Evolutionary conservation across 2,888 invertebrate genomes (phyloP).

Genomic region (Rhingia campestris): DNA sequence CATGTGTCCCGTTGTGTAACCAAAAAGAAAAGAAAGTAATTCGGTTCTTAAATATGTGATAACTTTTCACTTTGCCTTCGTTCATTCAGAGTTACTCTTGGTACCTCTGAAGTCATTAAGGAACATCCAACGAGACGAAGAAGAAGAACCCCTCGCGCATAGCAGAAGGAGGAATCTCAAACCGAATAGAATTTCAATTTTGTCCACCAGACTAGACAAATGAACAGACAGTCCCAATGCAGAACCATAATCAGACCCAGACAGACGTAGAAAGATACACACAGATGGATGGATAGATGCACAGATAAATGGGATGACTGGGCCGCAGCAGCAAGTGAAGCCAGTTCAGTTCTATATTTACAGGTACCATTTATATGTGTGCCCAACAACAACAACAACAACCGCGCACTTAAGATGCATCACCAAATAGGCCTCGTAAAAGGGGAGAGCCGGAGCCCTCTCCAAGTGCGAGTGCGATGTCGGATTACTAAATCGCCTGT

Average conservation of each 20-base stretch:
- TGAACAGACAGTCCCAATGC: conserved; percentile 48
- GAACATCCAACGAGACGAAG: conserved; percentile 17
- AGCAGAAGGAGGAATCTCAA: conserved; percentile 19
- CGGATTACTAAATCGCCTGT: conserved; percentile 55
- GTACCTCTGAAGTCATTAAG: conserved; percentile 49
- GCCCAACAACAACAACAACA: conserved; percentile 7
- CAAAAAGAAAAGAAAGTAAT: conserved; percentile 66
- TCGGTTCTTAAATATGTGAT: conserved; percentile 68
- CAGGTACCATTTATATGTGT: conserved; percentile 67
- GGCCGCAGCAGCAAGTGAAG: conserved; percentile 58
- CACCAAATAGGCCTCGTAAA: conserved; percentile 45
- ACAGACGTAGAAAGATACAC: conserved; percentile 44
- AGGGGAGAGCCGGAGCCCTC: conserved; percentile 6
- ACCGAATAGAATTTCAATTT: conserved; percentile 53
- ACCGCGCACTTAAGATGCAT: conserved; percentile 65
- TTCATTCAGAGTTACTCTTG: conserved; percentile 54
- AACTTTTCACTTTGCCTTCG: conserved; percentile 68
- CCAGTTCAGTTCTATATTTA: conserved; percentile 67
- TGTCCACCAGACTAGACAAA: conserved; percentile 70
- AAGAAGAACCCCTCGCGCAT: conserved; percentile 40
- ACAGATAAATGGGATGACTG: conserved; percentile 64
- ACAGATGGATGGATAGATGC: conserved; percentile 59
- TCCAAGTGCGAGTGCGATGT: conserved; percentile 11
- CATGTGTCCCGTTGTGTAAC: conserved; percentile 59
- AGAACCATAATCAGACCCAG: conserved; percentile 54